Conservation (phyloP, 2,797 vertebrate species). For the Miichthys miiuy region DNA sequence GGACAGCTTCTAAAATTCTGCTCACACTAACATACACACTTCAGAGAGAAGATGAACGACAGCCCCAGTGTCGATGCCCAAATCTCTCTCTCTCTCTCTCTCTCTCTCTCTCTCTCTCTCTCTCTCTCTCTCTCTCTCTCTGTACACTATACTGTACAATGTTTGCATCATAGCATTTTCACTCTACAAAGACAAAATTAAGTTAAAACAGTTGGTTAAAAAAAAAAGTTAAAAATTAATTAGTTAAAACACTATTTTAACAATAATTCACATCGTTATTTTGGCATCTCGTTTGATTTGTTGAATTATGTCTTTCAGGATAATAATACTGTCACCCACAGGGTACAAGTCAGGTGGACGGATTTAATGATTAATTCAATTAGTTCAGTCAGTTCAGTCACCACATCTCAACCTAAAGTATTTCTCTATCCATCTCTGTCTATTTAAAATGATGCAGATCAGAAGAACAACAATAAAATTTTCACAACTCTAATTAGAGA, state of each 20-base stretch:
- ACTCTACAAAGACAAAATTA: slow-evolving; percentile 4
- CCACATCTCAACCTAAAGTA: not conserved
- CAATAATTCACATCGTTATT: too few species aligned
- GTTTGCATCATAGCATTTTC: slow-evolving; percentile 14
- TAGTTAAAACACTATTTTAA: not conserved
- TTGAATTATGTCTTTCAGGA: not conserved
- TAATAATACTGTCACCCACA: not conserved
- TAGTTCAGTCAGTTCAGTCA: not conserved
- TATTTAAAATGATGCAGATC: not conserved
- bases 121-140: slow-evolving; percentile 4
- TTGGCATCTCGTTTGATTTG: not conserved
- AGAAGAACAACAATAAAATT: not conserved
- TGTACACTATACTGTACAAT: slow-evolving; percentile 30
- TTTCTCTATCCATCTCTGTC: not conserved
- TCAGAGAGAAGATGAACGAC: slow-evolving; percentile 70
- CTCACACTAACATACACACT: slow-evolving; percentile 70
- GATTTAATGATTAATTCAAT: slow-evolving; percentile 4
- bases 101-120: not conserved
- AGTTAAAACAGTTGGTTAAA: not conserved
- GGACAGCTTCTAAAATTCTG: slow-evolving; percentile 80
- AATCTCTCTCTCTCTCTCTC: slow-evolving; percentile 28
- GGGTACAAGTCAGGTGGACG: not conserved
- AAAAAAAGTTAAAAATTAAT: too few species aligned
- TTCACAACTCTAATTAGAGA: not conserved
- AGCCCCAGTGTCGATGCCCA: slow-evolving; percentile 61